Conservation (phyloP, 2,113 vertebrate species). For the Austrofundulus limnaeus region DNA sequence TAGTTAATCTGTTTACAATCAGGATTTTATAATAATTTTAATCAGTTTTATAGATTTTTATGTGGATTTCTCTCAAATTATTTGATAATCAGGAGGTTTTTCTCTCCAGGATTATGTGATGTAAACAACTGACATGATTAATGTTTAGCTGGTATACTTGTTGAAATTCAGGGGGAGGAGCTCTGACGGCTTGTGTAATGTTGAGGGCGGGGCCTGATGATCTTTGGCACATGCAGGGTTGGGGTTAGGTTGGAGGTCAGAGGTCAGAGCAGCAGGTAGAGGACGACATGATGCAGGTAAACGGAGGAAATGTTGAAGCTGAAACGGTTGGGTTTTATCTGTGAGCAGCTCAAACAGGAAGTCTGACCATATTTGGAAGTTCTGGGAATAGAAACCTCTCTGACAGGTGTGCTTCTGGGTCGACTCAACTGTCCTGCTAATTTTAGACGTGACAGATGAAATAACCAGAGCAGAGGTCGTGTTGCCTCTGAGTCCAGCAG, state of each 20-base stretch:
- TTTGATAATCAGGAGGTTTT: not conserved
- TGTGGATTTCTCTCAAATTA: not conserved
- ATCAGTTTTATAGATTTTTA: too few species aligned
- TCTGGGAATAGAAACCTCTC: constrained; percentile 86
- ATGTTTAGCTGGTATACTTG: not conserved
- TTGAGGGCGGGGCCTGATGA: constrained; percentile 14
- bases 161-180: not conserved
- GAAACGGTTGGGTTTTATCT: not conserved
- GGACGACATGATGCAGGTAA: not conserved
- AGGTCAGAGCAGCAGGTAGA: not conserved
- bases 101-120: not conserved
- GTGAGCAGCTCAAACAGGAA: constrained; percentile 47
- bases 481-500: constrained; percentile 40
- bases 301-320: not conserved
- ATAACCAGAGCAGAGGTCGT: constrained; percentile 25
- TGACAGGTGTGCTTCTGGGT: constrained; percentile 69
- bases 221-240: not conserved
- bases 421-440: constrained; percentile 63
- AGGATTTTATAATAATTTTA: too few species aligned
- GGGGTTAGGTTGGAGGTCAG: not conserved
- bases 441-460: constrained; percentile 76
- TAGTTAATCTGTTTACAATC: too few species aligned
- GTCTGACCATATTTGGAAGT: constrained; percentile 79
- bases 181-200: not conserved
- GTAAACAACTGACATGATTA: not conserved